A percentile compares a stretch with the other conserved stretches of the same genome.
phyloP scores from a whole-genome alignment of 2,797 vertebrate genomes.

The Melopsittacus undulatus region DNA sequence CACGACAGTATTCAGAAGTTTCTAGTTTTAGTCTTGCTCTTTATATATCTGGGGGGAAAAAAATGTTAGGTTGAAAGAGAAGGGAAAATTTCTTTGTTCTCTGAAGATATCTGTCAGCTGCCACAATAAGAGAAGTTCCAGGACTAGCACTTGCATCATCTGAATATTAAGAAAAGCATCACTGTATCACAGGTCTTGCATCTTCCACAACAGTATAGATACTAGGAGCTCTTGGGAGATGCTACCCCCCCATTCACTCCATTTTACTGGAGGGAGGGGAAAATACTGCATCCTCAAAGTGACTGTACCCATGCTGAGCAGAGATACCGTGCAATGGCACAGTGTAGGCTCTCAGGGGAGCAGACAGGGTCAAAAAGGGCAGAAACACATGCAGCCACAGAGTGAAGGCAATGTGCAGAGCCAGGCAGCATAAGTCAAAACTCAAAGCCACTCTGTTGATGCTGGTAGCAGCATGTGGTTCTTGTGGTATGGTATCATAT shows the following conservation, averaged over 20 bases:
- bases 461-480: background rate
- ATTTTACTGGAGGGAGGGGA: background rate
- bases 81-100: background rate
- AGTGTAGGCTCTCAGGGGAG: fast-evolving
- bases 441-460: background rate
- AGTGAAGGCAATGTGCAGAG: background rate
- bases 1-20: background rate
- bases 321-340: background rate
- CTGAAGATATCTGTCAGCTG: background rate
- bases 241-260: background rate
- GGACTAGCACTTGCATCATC: background rate
- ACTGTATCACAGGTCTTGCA: background rate
- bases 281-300: background rate
- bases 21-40: background rate
- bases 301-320: background rate
- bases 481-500: background rate
- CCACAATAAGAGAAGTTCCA: background rate
- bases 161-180: background rate
- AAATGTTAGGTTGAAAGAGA: background rate
- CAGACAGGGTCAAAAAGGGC: background rate
- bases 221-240: background rate
- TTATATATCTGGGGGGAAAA: fast-evolving
- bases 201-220: fast-evolving
- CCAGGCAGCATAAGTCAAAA: background rate
- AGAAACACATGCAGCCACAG: background rate